A percentile compares a stretch with the other conserved stretches of the same genome.
phyloP scores from a whole-genome alignment of 2,797 vertebrate species.

The Cuculus canorus region DNA sequence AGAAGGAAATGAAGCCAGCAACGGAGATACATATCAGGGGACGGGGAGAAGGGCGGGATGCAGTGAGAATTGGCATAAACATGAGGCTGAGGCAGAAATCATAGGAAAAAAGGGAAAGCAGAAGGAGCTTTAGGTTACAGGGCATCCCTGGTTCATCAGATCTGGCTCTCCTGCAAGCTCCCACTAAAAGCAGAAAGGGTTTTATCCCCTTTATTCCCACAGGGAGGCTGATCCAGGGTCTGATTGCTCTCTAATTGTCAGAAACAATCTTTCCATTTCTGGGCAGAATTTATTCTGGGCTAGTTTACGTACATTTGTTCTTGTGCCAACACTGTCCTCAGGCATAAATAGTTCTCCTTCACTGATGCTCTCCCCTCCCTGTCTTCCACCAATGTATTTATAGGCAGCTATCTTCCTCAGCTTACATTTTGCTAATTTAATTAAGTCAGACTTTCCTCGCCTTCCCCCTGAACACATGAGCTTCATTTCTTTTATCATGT shows the following conservation, averaged over 20 bases:
- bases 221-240: background rate
- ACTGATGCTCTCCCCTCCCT: background rate
- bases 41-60: background rate
- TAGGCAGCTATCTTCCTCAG: slow-evolving; percentile 36
- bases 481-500: background rate
- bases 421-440: slow-evolving; percentile 41
- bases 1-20: slow-evolving; percentile 20
- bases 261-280: background rate
- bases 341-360: slow-evolving; percentile 54
- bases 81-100: background rate
- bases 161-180: background rate
- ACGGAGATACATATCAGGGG: background rate
- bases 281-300: slow-evolving; percentile 38
- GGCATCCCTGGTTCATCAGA: accelerated
- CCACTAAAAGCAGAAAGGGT: background rate
- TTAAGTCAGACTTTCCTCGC: slow-evolving; percentile 33
- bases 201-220: background rate
- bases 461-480: background rate
- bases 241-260: slow-evolving; percentile 32
- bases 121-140: accelerated
- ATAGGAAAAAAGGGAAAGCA: background rate
- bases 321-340: slow-evolving; percentile 14
- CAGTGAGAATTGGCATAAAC: background rate
- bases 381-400: background rate
- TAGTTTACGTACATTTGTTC: background rate